A percentile compares a stretch with the other conserved stretches of the same genome.
Conservation (phyloP, 2,888 invertebrate genomes). For the Xanthia icteritia region DNA sequence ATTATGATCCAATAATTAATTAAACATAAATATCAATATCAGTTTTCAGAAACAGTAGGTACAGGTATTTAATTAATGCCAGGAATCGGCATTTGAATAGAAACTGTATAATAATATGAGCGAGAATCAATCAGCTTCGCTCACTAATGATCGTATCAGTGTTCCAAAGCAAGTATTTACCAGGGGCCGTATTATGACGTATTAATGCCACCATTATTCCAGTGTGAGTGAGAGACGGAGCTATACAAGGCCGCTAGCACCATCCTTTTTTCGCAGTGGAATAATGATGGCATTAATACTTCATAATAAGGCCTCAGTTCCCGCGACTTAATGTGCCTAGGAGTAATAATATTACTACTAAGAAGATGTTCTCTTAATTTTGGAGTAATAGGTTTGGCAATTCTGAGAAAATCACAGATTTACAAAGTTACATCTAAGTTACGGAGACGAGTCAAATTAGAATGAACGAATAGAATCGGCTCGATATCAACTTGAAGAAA, state of each 20-base stretch:
- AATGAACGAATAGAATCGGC: not conserved
- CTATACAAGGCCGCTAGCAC: too few relatives aligned
- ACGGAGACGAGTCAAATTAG: not conserved
- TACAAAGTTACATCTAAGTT: not conserved
- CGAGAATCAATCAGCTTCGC: not conserved
- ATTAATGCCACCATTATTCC: too few relatives aligned
- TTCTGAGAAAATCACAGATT: not conserved
- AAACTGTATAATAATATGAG: slow-evolving; percentile 8
- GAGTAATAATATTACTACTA: not conserved
- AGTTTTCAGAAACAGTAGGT: not conserved
- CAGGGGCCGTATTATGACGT: too few relatives aligned
- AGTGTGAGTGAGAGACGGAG: too few relatives aligned
- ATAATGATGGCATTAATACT: too few relatives aligned
- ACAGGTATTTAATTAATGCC: not conserved
- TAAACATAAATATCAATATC: not conserved
- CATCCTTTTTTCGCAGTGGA: too few relatives aligned
- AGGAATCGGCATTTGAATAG: not conserved
- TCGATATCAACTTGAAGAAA: not conserved
- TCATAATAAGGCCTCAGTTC: too few relatives aligned
- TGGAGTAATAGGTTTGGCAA: not conserved
- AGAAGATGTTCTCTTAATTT: not conserved
- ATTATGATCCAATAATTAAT: not conserved
- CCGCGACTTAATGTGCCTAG: not conserved
- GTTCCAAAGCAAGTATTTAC: not conserved
- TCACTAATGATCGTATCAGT: not conserved